Evolutionary conservation across 1,140 invertebrate species (phyloP).

Genomic region (Sycophila sp.): DNA sequence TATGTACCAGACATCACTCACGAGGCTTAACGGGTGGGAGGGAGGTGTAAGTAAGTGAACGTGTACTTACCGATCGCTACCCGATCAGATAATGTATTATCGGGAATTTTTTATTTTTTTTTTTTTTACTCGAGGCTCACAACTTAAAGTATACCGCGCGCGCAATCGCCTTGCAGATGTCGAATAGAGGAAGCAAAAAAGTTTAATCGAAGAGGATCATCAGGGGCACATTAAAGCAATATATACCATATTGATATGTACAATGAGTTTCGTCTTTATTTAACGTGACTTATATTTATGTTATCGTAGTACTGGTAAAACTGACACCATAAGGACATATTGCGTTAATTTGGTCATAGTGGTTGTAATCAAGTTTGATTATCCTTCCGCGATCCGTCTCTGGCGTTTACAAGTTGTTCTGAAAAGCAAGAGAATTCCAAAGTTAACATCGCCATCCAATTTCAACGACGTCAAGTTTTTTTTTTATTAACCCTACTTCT

Average conservation of each 20-base stretch:
- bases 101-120: not conserved
- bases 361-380: conserved; percentile 52
- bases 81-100: conserved; percentile 27
- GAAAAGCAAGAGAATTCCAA: conserved; percentile 59
- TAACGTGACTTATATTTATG: conserved; percentile 37
- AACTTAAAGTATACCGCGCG: conserved; percentile 12
- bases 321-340: conserved; percentile 40
- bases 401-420: conserved; percentile 61
- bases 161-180: not conserved
- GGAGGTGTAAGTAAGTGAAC: conserved; percentile 34
- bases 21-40: too few species aligned
- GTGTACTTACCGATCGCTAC: conserved; percentile 39
- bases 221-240: conserved; percentile 34
- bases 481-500: not conserved
- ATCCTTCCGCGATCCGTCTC: conserved; percentile 55
- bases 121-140: not conserved
- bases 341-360: conserved; percentile 43
- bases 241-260: conserved; percentile 40
- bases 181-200: not conserved
- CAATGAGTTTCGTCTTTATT: conserved; percentile 39
- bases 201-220: not conserved
- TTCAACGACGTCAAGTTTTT: conserved; percentile 16
- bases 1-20: too few species aligned
- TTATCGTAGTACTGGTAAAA: conserved; percentile 37
- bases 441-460: conserved; percentile 42